phyloP scores from a whole-genome alignment of 2,113 vertebrate species.

The Cryptotis parvus region DNA sequence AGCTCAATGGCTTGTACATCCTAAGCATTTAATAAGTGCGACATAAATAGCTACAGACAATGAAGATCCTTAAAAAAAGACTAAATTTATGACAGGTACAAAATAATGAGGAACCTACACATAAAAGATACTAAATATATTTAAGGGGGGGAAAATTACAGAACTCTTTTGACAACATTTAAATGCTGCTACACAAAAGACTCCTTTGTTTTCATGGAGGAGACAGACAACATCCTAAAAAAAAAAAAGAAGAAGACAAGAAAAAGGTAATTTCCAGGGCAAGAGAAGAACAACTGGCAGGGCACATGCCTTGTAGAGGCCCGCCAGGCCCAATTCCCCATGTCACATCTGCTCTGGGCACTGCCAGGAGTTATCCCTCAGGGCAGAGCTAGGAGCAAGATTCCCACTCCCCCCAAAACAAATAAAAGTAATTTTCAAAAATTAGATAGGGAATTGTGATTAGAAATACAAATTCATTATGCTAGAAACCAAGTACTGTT shows the following conservation, averaged over 20 bases:
- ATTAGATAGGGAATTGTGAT: background rate
- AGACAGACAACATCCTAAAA: background rate
- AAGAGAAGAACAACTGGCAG: too few species aligned
- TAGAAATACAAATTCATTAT: background rate
- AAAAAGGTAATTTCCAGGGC: too few species aligned
- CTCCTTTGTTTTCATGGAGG: background rate
- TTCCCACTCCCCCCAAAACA: too few species aligned
- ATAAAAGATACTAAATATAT: background rate
- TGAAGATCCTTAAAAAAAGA: background rate
- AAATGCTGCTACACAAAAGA: background rate
- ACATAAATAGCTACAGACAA: conserved; percentile 2
- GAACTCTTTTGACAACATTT: conserved; percentile 1
- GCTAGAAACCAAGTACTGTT: background rate
- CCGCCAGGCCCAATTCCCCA: too few species aligned
- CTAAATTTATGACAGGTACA: background rate
- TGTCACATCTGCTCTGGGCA: too few species aligned
- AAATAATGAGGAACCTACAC: background rate
- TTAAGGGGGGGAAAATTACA: background rate
- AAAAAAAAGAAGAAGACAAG: background rate
- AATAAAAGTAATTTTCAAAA: background rate
- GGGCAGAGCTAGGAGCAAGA: too few species aligned
- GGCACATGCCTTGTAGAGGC: too few species aligned
- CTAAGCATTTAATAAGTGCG: background rate
- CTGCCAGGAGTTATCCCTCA: too few species aligned
- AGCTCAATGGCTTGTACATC: background rate